Evolutionary conservation across 2,113 vertebrate genomes (phyloP).

Genomic region (Maylandia zebra): DNA sequence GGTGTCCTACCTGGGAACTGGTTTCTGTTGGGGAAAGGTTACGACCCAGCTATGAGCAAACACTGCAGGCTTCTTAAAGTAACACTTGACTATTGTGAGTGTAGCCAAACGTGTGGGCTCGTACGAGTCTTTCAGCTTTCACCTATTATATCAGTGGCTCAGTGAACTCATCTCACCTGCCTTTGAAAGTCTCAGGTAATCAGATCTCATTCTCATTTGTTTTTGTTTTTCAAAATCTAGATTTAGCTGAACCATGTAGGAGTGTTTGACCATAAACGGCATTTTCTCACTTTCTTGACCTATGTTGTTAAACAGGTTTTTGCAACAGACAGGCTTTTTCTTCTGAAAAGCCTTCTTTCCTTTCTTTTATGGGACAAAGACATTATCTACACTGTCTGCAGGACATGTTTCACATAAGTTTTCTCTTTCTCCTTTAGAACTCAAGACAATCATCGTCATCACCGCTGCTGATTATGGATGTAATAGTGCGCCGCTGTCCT

Average conservation of each 20-base stretch:
- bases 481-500: conserved; percentile 86
- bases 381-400: background rate
- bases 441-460: conserved; percentile 20
- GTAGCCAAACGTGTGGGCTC: background rate
- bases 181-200: background rate
- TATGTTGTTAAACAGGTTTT: background rate
- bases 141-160: background rate
- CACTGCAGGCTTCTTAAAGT: background rate
- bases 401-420: background rate
- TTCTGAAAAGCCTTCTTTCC: background rate
- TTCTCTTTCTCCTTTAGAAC: conserved; percentile 8
- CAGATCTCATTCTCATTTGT: background rate
- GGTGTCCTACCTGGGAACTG: background rate
- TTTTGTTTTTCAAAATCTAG: background rate
- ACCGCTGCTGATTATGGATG: conserved; percentile 75
- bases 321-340: background rate
- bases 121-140: accelerated
- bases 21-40: background rate
- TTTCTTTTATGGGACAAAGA: background rate
- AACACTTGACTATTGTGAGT: background rate
- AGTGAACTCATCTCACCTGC: background rate
- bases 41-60: background rate
- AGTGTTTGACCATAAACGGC: background rate
- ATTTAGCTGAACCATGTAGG: background rate
- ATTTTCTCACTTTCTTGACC: background rate